Conservation (phyloP, 2,113 vertebrate genomes). For the Odontophorus gujanensis region DNA sequence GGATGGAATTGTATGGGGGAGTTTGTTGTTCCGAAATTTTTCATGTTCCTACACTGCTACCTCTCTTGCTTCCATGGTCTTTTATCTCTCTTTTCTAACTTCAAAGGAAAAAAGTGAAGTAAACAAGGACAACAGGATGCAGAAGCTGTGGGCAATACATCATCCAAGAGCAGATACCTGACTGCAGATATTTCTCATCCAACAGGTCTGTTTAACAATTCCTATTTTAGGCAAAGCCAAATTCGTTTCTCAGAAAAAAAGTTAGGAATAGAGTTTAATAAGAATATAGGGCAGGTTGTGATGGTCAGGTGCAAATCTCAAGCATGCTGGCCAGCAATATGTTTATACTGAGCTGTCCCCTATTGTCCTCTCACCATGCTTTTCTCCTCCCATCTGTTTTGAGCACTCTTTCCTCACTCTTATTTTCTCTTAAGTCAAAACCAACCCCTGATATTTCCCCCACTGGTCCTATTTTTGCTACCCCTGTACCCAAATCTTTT, state of each 20-base stretch:
- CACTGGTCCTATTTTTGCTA: not conserved
- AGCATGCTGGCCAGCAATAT: not conserved
- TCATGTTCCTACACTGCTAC: not conserved
- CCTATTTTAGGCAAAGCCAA: not conserved
- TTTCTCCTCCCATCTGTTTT: not conserved
- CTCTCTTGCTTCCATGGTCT: not conserved
- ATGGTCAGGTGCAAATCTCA: not conserved
- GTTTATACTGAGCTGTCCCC: not conserved
- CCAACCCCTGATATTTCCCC: not conserved
- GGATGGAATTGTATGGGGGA: not conserved
- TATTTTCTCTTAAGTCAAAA: not conserved
- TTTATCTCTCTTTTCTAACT: slow-evolving; percentile 30
- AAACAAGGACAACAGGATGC: slow-evolving; percentile 6
- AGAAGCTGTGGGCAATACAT: slow-evolving; percentile 9
- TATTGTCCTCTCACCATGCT: not conserved
- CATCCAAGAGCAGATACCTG: not conserved
- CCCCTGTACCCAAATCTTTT: not conserved
- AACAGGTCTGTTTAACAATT: not conserved
- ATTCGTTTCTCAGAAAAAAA: not conserved
- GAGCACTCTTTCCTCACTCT: not conserved
- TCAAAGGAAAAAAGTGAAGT: slow-evolving; percentile 24
- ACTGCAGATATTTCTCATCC: not conserved
- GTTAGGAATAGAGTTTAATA: not conserved
- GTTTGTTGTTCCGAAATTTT: slow-evolving; percentile 6
- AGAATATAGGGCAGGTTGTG: not conserved